Percentiles rank a stretch among this genome's conserved stretches.
Evolutionary conservation across 2,888 invertebrate genomes (phyloP).

Genomic region (Eilema depressum): DNA sequence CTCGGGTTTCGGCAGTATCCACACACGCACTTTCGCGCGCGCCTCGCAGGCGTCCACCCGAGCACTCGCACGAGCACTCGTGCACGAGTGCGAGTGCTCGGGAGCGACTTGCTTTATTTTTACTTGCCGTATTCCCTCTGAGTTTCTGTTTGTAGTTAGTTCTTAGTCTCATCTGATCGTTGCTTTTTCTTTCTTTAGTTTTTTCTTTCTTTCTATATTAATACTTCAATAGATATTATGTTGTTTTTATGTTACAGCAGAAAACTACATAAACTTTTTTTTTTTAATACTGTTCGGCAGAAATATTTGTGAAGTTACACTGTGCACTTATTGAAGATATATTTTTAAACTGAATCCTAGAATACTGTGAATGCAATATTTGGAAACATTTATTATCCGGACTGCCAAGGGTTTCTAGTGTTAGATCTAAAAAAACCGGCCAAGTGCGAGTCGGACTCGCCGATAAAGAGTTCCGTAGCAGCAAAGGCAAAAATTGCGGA

Average conservation of each 20-base stretch:
- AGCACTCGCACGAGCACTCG: too few species aligned
- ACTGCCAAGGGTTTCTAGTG: neutral
- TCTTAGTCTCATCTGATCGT: neutral
- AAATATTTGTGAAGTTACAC: neutral
- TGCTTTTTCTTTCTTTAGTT: neutral
- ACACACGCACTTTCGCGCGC: slow-evolving; percentile 85
- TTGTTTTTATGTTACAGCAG: neutral
- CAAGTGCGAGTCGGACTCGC: too few species aligned
- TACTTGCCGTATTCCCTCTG: slow-evolving; percentile 30
- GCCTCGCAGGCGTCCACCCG: slow-evolving; percentile 51
- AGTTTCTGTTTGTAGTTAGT: slow-evolving; percentile 3
- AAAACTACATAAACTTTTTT: neutral
- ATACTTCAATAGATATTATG: neutral
- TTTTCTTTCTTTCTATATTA: too few species aligned
- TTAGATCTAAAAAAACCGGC: too few species aligned
- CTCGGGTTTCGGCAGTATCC: slow-evolving; percentile 77
- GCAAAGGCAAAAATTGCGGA: too few species aligned
- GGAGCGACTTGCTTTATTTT: slow-evolving; percentile 31
- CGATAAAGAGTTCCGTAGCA: too few species aligned
- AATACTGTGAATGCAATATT: too few species aligned
- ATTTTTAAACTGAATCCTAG: too few species aligned
- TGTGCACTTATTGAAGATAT: neutral
- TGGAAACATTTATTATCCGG: neutral
- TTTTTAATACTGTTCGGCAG: neutral
- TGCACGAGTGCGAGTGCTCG: slow-evolving; percentile 3